A percentile compares a stretch with the other conserved stretches of the same genome.
phyloP scores from a whole-genome alignment of 2,797 vertebrate species.

The Microctenopoma steveboyesi region DNA sequence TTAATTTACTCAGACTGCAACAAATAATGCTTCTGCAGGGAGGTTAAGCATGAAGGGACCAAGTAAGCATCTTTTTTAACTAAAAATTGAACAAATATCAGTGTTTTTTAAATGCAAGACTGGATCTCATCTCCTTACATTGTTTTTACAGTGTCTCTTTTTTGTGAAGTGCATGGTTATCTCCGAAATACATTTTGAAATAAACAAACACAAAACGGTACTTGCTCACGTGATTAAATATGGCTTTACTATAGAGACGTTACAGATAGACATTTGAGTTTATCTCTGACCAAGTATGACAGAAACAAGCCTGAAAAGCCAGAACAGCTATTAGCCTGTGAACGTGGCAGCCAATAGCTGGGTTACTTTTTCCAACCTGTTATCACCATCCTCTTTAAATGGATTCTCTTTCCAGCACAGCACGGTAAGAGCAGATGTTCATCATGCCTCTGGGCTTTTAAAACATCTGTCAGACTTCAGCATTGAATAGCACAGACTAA shows the following conservation, averaged over 20 bases:
- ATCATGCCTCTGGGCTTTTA: conserved; percentile 24
- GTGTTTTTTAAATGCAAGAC: conserved; percentile 29
- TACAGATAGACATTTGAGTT: not conserved
- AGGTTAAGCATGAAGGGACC: not conserved
- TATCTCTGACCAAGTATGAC: not conserved
- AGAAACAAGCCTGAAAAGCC: not conserved
- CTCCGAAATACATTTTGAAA: conserved; percentile 41
- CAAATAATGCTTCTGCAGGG: conserved; percentile 9
- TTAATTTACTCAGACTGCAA: not conserved
- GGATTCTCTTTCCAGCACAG: conserved; percentile 17
- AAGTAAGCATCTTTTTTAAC: not conserved
- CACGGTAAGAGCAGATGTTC: conserved; percentile 28
- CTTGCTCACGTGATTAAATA: not conserved
- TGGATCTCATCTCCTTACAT: conserved; percentile 3
- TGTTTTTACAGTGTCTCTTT: conserved; percentile 1
- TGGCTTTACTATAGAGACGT: no score
- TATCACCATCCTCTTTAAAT: conserved; percentile 40
- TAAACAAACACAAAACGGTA: conserved; percentile 35
- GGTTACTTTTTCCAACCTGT: conserved; percentile 38
- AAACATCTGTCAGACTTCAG: conserved; percentile 25
- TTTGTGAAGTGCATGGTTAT: conserved; percentile 21
- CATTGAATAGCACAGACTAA: not conserved
- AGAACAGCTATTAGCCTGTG: conserved; percentile 18
- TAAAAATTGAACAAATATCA: not conserved
- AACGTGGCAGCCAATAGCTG: conserved; percentile 29